Evolutionary conservation across 2,888 invertebrate species (phyloP), one percentile per base, ranked within the genome.

Genomic region (Leptinotarsa tumamoca): DNA sequence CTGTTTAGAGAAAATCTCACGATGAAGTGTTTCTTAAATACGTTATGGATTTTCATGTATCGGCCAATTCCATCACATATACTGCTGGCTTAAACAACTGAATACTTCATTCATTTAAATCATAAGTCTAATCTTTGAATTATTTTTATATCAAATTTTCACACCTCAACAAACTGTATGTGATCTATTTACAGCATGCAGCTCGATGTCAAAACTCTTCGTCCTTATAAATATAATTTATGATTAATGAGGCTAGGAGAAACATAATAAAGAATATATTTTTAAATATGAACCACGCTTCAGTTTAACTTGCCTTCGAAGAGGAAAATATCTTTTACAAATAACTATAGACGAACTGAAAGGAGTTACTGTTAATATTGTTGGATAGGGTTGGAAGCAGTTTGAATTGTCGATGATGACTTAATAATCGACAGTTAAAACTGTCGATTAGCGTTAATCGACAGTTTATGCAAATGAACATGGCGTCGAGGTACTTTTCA

Each of bases 121-220:
- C 3, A 56, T 21, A 58, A 2, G 5, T 3, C 56, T 5, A 10
- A 14, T 17, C 17, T 27, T 4, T 4, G 15, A 14, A 21, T 21
- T 58, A 21, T 21, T 58, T 58, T 58, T 27, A 63, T 63, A 15
- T 17, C 17, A 7, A 2, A 63, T 33, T 33, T 27, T 33, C 17
- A 63, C 15, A 58, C 63, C 27, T 27, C 63, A 63, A 63, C 33
- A 63, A 63, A 17, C 17, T 58, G 21, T 58, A 58, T 58, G n/a
- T n/a, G 15, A 14, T 14, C 13, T 21, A 13, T 21, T 63, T 27
- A 63, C 63, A 63, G 63, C 27, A 17, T 33, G 33, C 17, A 33
- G 27, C 33, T 63, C 18, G 2, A 17, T 63, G 63, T 27, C 63
- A 63, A 27, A 63, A 33, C 63, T 27, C 63, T 33, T 4, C 17